Evolutionary conservation across 2,113 vertebrate species (phyloP).

Genomic region (Colistium nudipinnis): DNA sequence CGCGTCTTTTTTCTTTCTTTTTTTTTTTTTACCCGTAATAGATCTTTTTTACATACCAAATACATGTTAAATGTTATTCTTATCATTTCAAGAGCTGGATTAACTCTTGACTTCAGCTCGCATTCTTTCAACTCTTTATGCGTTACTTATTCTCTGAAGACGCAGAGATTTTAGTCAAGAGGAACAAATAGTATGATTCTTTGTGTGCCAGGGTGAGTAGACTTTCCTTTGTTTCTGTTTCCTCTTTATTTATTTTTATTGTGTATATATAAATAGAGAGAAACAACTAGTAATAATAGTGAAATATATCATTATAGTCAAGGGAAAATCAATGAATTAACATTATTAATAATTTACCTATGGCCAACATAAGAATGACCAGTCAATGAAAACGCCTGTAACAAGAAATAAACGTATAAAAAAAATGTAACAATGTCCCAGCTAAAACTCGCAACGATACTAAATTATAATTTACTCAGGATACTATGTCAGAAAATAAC

Average conservation of each 20-base stretch:
- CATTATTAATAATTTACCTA: no score
- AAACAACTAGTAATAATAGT: neutral
- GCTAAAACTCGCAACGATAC: no score
- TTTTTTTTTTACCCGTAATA: neutral
- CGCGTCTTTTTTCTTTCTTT: neutral
- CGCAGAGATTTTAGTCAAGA: slow-evolving; percentile 8
- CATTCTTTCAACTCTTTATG: neutral
- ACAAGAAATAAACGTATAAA: no score
- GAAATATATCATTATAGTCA: no score
- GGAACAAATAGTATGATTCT: slow-evolving; percentile 80
- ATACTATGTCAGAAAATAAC: neutral
- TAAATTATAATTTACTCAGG: no score
- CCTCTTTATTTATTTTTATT: neutral
- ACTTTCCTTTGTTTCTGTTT: slow-evolving; percentile 53
- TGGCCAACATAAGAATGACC: no score
- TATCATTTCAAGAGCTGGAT: neutral
- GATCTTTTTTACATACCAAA: neutral
- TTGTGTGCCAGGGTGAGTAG: slow-evolving; percentile 83
- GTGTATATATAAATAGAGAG: neutral
- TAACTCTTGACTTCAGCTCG: neutral
- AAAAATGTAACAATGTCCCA: no score
- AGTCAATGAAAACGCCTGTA: no score
- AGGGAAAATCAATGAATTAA: no score
- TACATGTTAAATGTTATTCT: neutral
- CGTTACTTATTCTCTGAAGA: slow-evolving; percentile 1